Evolutionary conservation across 2,888 invertebrate genomes (phyloP).

Genomic region (Steinernema hermaphroditum): DNA sequence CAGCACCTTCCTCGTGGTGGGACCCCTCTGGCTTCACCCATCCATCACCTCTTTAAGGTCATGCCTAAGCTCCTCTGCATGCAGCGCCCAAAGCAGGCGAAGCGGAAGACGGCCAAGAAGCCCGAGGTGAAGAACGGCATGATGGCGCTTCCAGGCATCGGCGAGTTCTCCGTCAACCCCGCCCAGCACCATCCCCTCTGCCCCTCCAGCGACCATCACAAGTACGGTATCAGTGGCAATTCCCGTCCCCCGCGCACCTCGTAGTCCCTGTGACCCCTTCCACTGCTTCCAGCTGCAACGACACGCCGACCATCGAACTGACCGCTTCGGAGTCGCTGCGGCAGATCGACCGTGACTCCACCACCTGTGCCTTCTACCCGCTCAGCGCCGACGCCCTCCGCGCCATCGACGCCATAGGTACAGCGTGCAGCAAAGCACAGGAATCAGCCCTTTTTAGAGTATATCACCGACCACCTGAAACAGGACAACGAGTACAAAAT

Average conservation of each 20-base stretch:
- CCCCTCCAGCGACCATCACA: slow-evolving; percentile 28
- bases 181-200: slow-evolving; percentile 60
- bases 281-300: background rate
- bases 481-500: slow-evolving; percentile 98
- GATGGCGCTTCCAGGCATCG: slow-evolving; percentile 54
- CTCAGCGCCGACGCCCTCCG: slow-evolving; percentile 90
- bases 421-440: no score
- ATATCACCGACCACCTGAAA: slow-evolving; percentile 94
- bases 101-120: slow-evolving; percentile 37
- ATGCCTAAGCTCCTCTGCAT: slow-evolving; percentile 88
- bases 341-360: slow-evolving; percentile 70
- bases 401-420: slow-evolving; percentile 88
- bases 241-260: no score
- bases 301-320: background rate
- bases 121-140: slow-evolving; percentile 39
- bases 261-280: no score
- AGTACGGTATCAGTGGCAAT: slow-evolving; percentile 24
- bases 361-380: slow-evolving; percentile 76
- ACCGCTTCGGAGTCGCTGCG: slow-evolving; percentile 13
- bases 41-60: slow-evolving; percentile 68
- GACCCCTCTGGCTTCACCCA: background rate
- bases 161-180: slow-evolving; percentile 55
- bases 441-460: no score
- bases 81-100: slow-evolving; percentile 77
- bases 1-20: slow-evolving; percentile 83